phyloP scores from a whole-genome alignment of 2,888 invertebrate species.

The Stenurella melanura region DNA sequence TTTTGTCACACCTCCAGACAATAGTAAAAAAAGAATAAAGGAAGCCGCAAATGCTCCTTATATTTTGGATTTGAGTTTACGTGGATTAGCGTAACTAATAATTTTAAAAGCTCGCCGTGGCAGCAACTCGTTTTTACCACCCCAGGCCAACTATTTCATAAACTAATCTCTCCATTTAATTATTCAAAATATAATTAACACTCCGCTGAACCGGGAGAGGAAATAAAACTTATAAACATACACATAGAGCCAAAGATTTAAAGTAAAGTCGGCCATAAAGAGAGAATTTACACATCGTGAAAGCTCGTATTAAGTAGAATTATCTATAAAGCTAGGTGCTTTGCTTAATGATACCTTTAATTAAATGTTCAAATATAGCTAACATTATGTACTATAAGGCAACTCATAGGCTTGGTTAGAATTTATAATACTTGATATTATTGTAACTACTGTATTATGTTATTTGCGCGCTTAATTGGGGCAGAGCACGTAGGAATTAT shows the following conservation, averaged over 20 bases:
- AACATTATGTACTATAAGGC: neutral
- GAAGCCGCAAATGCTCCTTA: too few relatives aligned
- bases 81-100: too few relatives aligned
- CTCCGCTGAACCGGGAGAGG: constrained; percentile 7
- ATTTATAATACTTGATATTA: too few relatives aligned
- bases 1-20: too few relatives aligned
- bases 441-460: too few relatives aligned
- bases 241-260: constrained; percentile 1
- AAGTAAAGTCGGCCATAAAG: neutral
- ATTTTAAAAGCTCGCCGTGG: too few relatives aligned
- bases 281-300: constrained; percentile 30
- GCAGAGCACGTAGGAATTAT: too few relatives aligned
- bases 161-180: constrained; percentile 25
- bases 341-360: constrained; percentile 25
- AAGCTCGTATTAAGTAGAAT: constrained; percentile 24
- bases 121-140: neutral
- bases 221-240: constrained; percentile 21
- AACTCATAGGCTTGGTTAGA: neutral
- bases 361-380: constrained; percentile 17
- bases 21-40: too few relatives aligned
- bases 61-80: too few relatives aligned
- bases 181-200: constrained; percentile 27
- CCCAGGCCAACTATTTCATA: constrained; percentile 18
- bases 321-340: constrained; percentile 26
- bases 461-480: too few relatives aligned